phyloP scores from a whole-genome alignment of 2,113 vertebrate species.

The Cervus canadensis region DNA sequence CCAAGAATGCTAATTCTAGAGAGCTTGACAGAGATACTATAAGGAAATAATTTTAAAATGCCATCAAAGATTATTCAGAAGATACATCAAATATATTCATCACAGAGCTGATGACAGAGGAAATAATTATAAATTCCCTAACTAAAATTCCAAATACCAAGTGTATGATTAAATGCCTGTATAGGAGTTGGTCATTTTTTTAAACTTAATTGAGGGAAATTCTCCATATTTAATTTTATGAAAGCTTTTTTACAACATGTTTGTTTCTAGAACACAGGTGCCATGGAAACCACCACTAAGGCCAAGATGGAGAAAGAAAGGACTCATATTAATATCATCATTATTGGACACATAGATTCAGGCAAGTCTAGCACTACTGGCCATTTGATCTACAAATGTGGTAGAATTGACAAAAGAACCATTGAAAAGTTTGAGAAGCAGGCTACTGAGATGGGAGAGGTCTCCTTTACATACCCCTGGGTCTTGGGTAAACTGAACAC shows the following conservation, averaged over 20 bases:
- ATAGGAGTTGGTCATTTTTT: neutral
- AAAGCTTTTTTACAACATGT: neutral
- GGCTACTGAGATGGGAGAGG: neutral
- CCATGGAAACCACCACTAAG: neutral
- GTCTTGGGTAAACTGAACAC: neutral
- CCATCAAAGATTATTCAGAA: neutral
- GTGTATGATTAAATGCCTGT: neutral
- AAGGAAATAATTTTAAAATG: neutral
- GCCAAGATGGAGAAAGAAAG: neutral
- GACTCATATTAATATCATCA: neutral
- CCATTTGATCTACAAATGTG: neutral
- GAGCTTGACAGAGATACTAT: neutral
- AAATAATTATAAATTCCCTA: neutral
- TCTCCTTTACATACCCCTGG: neutral
- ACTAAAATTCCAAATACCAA: conserved; percentile 1
- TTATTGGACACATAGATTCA: neutral
- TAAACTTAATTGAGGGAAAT: neutral
- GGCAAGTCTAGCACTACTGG: neutral
- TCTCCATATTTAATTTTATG: neutral
- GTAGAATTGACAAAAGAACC: neutral
- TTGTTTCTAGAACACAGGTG: neutral
- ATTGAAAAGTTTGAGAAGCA: neutral
- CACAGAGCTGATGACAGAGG: neutral
- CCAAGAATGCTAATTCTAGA: neutral
- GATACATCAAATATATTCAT: neutral